Conservation (phyloP, 2,797 vertebrate species). For the Amphiprion clarkii region DNA sequence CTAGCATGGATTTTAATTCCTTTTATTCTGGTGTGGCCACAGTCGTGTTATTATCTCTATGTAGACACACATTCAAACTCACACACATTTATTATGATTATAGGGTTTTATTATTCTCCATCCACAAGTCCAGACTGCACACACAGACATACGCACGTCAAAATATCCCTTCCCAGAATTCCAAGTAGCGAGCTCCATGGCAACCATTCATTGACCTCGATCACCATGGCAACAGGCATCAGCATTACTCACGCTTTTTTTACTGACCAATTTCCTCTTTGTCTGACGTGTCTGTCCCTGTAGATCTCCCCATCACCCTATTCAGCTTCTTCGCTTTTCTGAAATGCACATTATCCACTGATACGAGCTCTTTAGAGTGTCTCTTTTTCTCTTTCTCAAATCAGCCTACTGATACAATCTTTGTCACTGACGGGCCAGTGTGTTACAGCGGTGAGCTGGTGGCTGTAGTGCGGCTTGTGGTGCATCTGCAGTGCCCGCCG, state of each 20-base stretch:
- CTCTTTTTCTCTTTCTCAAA: neutral
- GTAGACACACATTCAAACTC: conserved; percentile 2
- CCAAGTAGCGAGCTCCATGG: conserved; percentile 75
- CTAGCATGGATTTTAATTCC: neutral
- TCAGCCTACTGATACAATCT: conserved; percentile 16
- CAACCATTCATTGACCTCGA: conserved; percentile 80
- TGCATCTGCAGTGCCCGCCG: conserved; percentile 30
- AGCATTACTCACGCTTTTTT: conserved; percentile 66
- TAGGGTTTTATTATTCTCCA: conserved; percentile 44
- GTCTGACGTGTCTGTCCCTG: conserved; percentile 65
- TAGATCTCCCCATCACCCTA: conserved; percentile 25
- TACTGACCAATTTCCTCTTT: conserved; percentile 79
- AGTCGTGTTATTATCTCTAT: too few relatives aligned
- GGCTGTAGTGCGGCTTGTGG: conserved; percentile 10
- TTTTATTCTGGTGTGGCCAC: neutral
- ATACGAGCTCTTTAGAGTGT: neutral
- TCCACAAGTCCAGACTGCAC: conserved; percentile 35
- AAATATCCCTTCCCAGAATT: conserved; percentile 71
- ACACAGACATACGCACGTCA: conserved; percentile 24
- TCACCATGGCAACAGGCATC: conserved; percentile 82
- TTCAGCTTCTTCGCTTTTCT: conserved; percentile 4
- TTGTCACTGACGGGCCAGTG: conserved; percentile 2
- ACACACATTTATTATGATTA: conserved; percentile 54
- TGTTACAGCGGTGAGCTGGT: conserved; percentile 3
- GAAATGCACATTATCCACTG: conserved; percentile 8